Percentiles rank a stretch among this genome's conserved stretches.
Evolutionary conservation across 2,888 invertebrate species (phyloP).

Genomic region (Cephus nigrinus): DNA sequence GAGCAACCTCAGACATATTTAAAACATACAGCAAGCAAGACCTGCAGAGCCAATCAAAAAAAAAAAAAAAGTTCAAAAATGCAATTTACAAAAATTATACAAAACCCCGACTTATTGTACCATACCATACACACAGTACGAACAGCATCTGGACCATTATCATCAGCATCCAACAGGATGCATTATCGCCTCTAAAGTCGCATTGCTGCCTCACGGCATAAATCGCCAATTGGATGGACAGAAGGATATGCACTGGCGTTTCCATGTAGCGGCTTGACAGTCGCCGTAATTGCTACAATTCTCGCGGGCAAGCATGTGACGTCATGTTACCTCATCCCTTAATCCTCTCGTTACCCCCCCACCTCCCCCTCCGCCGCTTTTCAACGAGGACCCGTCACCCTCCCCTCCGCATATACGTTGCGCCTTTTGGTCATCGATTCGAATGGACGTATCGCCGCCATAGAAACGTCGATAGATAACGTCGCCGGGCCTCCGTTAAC

Average conservation of each 20-base stretch:
- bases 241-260: not conserved
- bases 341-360: constrained; percentile 34
- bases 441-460: no score
- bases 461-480: no score
- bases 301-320: constrained; percentile 34
- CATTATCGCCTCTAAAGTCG: not conserved
- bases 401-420: no score
- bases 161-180: not conserved
- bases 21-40: no score
- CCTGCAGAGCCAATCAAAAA: no score
- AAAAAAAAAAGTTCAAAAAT: no score
- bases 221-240: not conserved
- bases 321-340: constrained; percentile 33
- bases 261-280: constrained; percentile 22
- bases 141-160: not conserved
- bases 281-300: constrained; percentile 40
- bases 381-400: not conserved
- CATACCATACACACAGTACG: no score
- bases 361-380: not conserved
- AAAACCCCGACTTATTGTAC: no score
- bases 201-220: not conserved
- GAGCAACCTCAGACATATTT: no score
- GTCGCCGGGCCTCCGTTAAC: no score
- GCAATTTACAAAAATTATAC: no score
- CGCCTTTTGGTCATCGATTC: no score